Evolutionary conservation across 2,888 invertebrate species (phyloP), one percentile per base, ranked within the genome.

Genomic region (Chironomus tentans): DNA sequence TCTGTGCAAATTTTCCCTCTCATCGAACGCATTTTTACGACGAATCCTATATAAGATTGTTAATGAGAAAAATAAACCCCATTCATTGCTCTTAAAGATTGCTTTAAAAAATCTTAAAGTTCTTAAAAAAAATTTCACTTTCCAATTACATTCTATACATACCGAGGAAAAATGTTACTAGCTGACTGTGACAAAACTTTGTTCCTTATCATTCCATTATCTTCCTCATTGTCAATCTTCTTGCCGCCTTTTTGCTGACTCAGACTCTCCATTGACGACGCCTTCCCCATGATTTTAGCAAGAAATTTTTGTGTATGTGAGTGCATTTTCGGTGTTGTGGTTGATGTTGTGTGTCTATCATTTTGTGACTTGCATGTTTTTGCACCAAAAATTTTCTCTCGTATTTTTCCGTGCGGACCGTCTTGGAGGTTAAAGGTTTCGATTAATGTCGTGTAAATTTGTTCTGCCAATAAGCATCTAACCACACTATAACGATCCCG

Each of bases 391-490:
- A 87, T 83, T 78, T 84, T 84, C 76, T 85, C 83, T 68, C 86
- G 84, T 78, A 87, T 83, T 82, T 85, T 84, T 18, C 80, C 81
- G 65, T 81, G 81, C 10, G 81, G 77, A 78, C 84, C 83, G 77
- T 83, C 82, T 78, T 81, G 82, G 78, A 86, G 80, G 78, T 85
- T 83, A 79, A 87, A 87, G 65, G 86, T 84, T 76, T 84, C 84
- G 62, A 84, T 83, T 77, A 87, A 82, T 76, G 86, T 83, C 78
- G 84, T 84, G 81, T 86, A 87, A 76, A 87, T 81, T 82, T 87
- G 86, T 80, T 87, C 87, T 46, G 87, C 86, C 76, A 87, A 82
- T 76, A 87, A 81, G n/a, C 86, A 86, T 77, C 87, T 83, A 76
- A 85, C 85, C 77, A 85, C 83, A 46, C 82, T 82, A 77, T 86